Base-by-base conservation (phyloP, 2,888 invertebrate genomes). In the Sesia apiformis region DNA sequence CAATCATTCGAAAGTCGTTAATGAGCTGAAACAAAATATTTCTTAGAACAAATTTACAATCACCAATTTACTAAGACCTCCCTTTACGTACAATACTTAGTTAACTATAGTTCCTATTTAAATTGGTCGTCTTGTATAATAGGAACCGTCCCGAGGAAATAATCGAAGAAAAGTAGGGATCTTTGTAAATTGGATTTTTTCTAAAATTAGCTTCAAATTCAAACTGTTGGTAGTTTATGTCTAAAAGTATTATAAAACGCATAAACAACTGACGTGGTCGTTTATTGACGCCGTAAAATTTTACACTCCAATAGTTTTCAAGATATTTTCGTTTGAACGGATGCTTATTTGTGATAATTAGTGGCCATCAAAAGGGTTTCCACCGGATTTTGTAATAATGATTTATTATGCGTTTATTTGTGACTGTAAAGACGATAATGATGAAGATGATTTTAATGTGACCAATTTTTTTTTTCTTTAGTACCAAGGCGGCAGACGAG, bases 321-420 rank as follows among this genome's bases (percentile, higher is more conserved):
- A 64, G 75, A 67, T 72, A 76, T 72, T 74, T 69, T 60, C 23
- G 67, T 68, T 61, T 57, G 58, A 70, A 67, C 73, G 74, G 71
- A 74, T 65, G 70, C 76, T 71, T 73, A 84, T 84, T 83, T 81
- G 81, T 85, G 79, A 81, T 84, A 82, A 84, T 87, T 83, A 84
- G 71, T 67, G 60, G 61, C 60, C 68, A 73, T 82, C 81, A 81
- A 81, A 83, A 76, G 57, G 57, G 58, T 60, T 72, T 65, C 65
- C 62, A 64, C 73, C 70, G 71, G 71, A 72, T 67, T 63, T 68
- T 57, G 53, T 54, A 46, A 6, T 6, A 23, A 7, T 6, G 23
- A 23, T 23, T 23, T 23, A 23, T 1, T 23, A 23, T 23, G n/a
- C n/a, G 23, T 23, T 23, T 23, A 23, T 23, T 23, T 23, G 23